These are phyloP conservation scores for Rhagonycha lutea DNA, from an alignment of 2,888 invertebrate species.

Conservation along the genomic window DNA sequence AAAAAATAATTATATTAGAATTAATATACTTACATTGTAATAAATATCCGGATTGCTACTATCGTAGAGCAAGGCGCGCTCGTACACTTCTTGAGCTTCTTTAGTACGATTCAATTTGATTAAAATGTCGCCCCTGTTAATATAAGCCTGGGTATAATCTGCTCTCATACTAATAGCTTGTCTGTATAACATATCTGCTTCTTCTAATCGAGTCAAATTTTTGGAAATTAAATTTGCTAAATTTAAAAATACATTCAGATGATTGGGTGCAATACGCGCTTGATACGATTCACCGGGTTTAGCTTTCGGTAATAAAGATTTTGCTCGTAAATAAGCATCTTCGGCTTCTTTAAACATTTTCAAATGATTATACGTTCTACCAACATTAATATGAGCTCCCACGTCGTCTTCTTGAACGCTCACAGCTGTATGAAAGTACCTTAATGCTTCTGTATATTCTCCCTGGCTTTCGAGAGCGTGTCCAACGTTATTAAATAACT, in stretches of 20 bases:
- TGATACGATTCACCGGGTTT: conserved; percentile 95
- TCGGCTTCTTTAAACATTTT: conserved; percentile 89
- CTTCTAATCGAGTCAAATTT: conserved; percentile 87
- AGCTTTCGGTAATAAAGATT: conserved; percentile 85
- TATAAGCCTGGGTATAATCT: conserved; percentile 95
- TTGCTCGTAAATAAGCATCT: conserved; percentile 88
- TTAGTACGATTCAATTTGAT: conserved; percentile 92
- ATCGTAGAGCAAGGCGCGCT: conserved; percentile 89
- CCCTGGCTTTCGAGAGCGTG: conserved; percentile 87
- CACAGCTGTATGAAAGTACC: conserved; percentile 91
- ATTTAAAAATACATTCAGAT: conserved; percentile 94
- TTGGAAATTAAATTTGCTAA: conserved; percentile 92
- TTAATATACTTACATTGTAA: conserved; percentile 76
- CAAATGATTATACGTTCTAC: conserved; percentile 90
- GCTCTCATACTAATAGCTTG: conserved; percentile 97
- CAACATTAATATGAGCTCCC: conserved; percentile 96
- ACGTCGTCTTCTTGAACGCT: conserved; percentile 94
- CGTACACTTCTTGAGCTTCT: conserved; percentile 94
- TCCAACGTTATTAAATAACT: conserved; percentile 96
- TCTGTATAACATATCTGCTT: conserved; percentile 91
- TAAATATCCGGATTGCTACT: conserved; percentile 93
- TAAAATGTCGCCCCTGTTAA: conserved; percentile 94
- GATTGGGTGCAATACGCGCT: conserved; percentile 93
- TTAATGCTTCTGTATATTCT: conserved; percentile 75
- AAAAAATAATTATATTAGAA: not conserved